Conservation (phyloP, 2,113 vertebrate species). For the Pao palembangensis region DNA sequence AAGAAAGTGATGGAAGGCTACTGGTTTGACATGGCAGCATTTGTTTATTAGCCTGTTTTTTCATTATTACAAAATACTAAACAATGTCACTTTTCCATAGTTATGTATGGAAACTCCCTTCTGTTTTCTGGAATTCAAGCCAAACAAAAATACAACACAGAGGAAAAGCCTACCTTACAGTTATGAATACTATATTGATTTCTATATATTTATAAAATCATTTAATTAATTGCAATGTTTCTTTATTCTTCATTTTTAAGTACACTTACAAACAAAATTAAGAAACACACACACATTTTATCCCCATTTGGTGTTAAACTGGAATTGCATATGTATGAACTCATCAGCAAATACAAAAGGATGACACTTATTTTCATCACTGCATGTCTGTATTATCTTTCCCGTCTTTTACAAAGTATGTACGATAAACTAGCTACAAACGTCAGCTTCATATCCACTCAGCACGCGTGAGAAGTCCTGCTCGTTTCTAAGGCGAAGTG, state of each 20-base stretch:
- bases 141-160: conserved; percentile 30
- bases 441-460: not conserved
- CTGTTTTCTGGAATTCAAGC: conserved; percentile 45
- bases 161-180: conserved; percentile 40
- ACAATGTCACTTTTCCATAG: conserved; percentile 41
- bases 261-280: conserved; percentile 72
- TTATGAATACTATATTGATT: conserved; percentile 53
- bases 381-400: conserved; percentile 2
- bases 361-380: conserved; percentile 14
- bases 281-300: conserved; percentile 27
- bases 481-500: conserved; percentile 49
- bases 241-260: conserved; percentile 73
- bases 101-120: conserved; percentile 57
- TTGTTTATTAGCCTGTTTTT: conserved; percentile 53
- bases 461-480: conserved; percentile 18
- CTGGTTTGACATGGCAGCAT: conserved; percentile 55
- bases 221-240: conserved; percentile 56
- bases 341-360: conserved; percentile 6
- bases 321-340: conserved; percentile 62
- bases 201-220: conserved; percentile 69
- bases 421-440: conserved; percentile 15
- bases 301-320: conserved; percentile 62
- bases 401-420: not conserved
- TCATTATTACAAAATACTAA: conserved; percentile 66
- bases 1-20: conserved; percentile 13